Conservation (phyloP, 2,888 invertebrate genomes). For the Brachyopa scutellaris region DNA sequence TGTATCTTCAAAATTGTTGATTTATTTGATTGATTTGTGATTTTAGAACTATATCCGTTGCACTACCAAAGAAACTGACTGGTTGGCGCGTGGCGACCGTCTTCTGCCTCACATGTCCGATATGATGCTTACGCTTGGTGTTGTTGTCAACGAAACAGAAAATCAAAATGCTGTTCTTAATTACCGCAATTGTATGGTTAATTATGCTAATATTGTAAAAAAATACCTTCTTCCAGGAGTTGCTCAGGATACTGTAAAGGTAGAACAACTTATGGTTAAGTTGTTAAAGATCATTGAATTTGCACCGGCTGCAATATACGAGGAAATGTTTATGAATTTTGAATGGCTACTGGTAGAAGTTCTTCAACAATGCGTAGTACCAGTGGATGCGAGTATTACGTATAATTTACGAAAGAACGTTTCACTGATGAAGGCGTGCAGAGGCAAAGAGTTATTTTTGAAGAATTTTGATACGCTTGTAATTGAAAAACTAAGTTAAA, state of each 20-base stretch:
- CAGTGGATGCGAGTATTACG: constrained; percentile 71
- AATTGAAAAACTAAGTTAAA: constrained; percentile 68
- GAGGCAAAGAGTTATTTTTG: constrained; percentile 75
- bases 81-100: constrained; percentile 76
- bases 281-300: constrained; percentile 76
- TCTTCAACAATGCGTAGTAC: constrained; percentile 70
- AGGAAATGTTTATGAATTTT: constrained; percentile 76
- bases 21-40: constrained; percentile 1
- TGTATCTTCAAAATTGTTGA: not conserved
- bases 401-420: constrained; percentile 73
- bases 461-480: constrained; percentile 74
- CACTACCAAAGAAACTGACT: constrained; percentile 77
- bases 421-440: constrained; percentile 75
- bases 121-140: constrained; percentile 76
- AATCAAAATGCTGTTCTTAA: constrained; percentile 75
- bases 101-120: constrained; percentile 76
- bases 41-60: constrained; percentile 77
- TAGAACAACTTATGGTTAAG: constrained; percentile 75
- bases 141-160: constrained; percentile 75
- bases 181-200: constrained; percentile 76
- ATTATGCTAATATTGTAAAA: constrained; percentile 76
- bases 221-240: constrained; percentile 75
- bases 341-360: constrained; percentile 75
- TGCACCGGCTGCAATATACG: constrained; percentile 75
- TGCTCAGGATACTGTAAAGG: constrained; percentile 74